Percentiles rank a stretch among this genome's conserved stretches.
phyloP scores from a whole-genome alignment of 2,888 invertebrate genomes.

The Philaethria dido region DNA sequence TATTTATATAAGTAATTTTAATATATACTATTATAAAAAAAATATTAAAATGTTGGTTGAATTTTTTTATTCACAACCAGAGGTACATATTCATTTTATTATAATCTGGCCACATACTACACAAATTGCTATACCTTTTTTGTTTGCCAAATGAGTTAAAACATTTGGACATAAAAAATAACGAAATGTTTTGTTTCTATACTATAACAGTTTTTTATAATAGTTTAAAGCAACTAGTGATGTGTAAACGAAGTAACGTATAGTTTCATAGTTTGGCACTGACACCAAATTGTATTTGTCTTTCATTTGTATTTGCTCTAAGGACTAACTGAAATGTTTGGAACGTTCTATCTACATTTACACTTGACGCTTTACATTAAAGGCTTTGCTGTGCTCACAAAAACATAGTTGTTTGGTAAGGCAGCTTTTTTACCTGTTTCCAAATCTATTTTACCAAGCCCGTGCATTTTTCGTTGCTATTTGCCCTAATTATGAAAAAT shows the following conservation, averaged over 20 bases:
- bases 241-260: not conserved
- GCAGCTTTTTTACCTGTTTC: constrained; percentile 37
- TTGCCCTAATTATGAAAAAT: constrained; percentile 35
- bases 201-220: not conserved
- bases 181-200: not conserved
- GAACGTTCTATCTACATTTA: not conserved
- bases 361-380: constrained; percentile 63
- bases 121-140: not conserved
- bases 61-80: not conserved
- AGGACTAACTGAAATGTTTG: not conserved
- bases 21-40: no score
- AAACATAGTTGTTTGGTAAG: constrained; percentile 52
- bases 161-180: not conserved
- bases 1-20: no score
- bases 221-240: not conserved
- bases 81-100: not conserved
- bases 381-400: constrained; percentile 62
- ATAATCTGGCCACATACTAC: not conserved
- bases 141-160: not conserved
- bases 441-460: constrained; percentile 33
- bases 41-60: not conserved
- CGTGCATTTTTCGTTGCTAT: constrained; percentile 36
- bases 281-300: not conserved
- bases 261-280: not conserved
- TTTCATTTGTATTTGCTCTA: constrained; percentile 53